Percentiles rank a stretch among this genome's conserved stretches.
These are phyloP conservation scores for Hipparchia semele DNA, from an alignment of 2,888 invertebrate species.

Conservation along the genomic window DNA sequence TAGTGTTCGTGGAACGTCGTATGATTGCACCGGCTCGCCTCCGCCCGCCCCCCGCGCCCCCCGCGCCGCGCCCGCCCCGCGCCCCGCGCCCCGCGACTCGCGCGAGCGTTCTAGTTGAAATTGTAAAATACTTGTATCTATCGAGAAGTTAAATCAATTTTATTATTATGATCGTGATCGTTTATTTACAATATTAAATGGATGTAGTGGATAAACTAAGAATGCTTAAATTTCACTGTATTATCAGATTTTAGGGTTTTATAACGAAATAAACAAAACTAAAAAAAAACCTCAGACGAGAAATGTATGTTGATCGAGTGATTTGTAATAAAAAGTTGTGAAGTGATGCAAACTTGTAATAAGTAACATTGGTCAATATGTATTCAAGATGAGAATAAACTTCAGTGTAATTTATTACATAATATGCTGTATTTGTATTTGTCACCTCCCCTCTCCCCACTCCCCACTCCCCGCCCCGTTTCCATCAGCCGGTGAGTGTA, in stretches of 20 bases:
- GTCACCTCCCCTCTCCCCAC: too few species aligned
- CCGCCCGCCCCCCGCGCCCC: constrained; percentile 55
- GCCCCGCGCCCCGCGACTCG: constrained; percentile 9
- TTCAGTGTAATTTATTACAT: constrained; percentile 82
- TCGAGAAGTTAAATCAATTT: constrained; percentile 78
- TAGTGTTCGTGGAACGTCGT: constrained; percentile 77
- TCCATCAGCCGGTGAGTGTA: too few species aligned
- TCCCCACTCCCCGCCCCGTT: too few species aligned
- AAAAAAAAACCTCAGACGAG: constrained; percentile 64
- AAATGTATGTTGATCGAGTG: constrained; percentile 76
- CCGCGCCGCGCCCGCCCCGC: constrained; percentile 44
- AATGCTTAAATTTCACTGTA: constrained; percentile 80
- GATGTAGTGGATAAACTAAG: constrained; percentile 76
- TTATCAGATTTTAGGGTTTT: constrained; percentile 77
- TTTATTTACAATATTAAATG: constrained; percentile 80
- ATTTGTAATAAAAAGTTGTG: constrained; percentile 74
- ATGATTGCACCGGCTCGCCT: constrained; percentile 69
- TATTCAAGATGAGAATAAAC: constrained; percentile 81
- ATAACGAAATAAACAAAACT: constrained; percentile 67
- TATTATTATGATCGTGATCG: constrained; percentile 74
- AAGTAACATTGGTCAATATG: constrained; percentile 75
- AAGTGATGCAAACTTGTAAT: constrained; percentile 63
- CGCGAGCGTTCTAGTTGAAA: constrained; percentile 76
- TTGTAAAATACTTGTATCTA: constrained; percentile 64
- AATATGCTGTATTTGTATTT: background rate